These are phyloP conservation scores for Philypnodon macrostomus DNA, from an alignment of 2,797 vertebrate genomes.

Conservation along the genomic window DNA sequence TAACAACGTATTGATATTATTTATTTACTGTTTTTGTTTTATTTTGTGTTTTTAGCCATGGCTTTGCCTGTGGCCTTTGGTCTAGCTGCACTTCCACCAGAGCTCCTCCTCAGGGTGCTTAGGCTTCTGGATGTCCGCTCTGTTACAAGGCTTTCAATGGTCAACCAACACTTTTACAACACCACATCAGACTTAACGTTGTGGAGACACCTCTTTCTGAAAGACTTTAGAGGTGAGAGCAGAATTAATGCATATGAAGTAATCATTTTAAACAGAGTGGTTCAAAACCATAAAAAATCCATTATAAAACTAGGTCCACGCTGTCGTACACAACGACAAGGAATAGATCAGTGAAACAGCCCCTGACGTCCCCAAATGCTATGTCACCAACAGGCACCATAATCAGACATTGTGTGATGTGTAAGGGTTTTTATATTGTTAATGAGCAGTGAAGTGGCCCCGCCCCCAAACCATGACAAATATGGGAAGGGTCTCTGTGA, in stretches of 20 bases:
- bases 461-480: no score
- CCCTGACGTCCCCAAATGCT: no score
- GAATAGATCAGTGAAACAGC: no score
- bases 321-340: no score
- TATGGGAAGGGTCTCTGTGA: no score
- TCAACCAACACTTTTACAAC: conserved; percentile 77
- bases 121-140: conserved; percentile 85
- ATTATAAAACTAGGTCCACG: no score
- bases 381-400: no score
- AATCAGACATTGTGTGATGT: no score
- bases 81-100: conserved; percentile 84
- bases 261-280: background rate
- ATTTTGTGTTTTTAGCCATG: conserved; percentile 73
- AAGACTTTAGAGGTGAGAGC: conserved; percentile 85
- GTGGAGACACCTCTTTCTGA: conserved; percentile 87
- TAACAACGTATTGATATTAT: background rate
- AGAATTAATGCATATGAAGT: background rate
- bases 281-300: no score
- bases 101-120: conserved; percentile 87
- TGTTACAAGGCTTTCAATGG: conserved; percentile 80
- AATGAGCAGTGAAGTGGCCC: no score
- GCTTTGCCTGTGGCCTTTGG: conserved; percentile 90
- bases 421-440: no score
- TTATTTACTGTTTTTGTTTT: conserved; percentile 2
- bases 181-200: conserved; percentile 82